Evolutionary conservation across 2,888 invertebrate species (phyloP).

Genomic region (Arctia plantaginis): DNA sequence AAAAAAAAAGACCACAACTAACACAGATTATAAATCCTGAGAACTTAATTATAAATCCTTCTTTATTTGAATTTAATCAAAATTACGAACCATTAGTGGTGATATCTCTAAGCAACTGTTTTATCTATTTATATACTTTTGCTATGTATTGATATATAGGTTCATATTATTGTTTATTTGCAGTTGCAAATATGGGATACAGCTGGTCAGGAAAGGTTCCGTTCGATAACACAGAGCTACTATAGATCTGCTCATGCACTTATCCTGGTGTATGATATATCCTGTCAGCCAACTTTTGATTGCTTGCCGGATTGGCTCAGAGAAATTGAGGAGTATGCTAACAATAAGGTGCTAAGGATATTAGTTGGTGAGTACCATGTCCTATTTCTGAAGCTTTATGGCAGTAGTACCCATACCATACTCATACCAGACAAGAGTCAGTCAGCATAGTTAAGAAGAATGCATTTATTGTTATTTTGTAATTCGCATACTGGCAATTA

Average conservation of each 20-base stretch:
- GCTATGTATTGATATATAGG: neutral
- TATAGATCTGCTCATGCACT: conserved; percentile 98
- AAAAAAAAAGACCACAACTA: no score
- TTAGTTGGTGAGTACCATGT: conserved; percentile 92
- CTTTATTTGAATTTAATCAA: neutral
- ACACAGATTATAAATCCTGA: neutral
- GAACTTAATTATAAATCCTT: neutral
- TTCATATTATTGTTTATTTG: conserved; percentile 33
- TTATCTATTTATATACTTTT: neutral
- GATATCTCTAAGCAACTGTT: neutral
- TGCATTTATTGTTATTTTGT: no score
- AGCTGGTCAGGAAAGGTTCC: conserved; percentile 98
- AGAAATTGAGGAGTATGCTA: conserved; percentile 99
- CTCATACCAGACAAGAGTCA: no score
- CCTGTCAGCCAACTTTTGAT: conserved; percentile 98
- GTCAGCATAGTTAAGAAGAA: no score
- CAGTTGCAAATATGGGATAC: conserved; percentile 99
- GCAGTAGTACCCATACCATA: no score
- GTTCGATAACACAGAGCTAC: conserved; percentile 99
- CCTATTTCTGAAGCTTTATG: neutral
- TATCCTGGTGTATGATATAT: conserved; percentile 98
- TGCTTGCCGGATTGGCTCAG: conserved; percentile 98
- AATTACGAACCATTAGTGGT: neutral
- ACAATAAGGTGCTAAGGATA: conserved; percentile 96
- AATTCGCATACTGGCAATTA: no score